These are phyloP conservation scores for Ochotona curzoniae DNA, from an alignment of 2,113 vertebrate species.

Conservation along the genomic window DNA sequence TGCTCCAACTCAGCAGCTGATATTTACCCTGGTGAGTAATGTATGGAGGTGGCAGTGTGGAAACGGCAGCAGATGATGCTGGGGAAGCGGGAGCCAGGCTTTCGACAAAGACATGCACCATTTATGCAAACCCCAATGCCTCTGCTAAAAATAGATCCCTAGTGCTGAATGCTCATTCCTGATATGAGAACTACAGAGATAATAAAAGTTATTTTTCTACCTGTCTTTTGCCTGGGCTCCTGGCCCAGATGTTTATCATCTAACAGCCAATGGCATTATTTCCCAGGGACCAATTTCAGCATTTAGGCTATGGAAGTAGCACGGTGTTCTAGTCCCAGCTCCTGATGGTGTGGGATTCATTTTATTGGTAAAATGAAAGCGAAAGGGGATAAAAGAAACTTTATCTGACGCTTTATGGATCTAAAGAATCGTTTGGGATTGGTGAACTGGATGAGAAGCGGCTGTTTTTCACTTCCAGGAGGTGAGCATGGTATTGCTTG, in stretches of 20 bases:
- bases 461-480: not conserved
- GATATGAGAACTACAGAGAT: constrained; percentile 38
- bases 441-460: not conserved
- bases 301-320: rapidly evolving
- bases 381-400: not conserved
- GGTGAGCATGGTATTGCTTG: not conserved
- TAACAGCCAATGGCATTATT: not conserved
- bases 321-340: not conserved
- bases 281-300: not conserved
- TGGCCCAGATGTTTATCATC: not conserved
- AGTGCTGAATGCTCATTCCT: constrained; percentile 57
- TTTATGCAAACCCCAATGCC: constrained; percentile 28
- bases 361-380: not conserved
- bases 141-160: constrained; percentile 73
- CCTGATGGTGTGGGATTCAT: too few species aligned
- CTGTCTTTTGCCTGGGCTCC: constrained; percentile 4
- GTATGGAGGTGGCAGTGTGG: constrained; percentile 44
- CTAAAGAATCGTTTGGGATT: too few species aligned
- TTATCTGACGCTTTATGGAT: not conserved
- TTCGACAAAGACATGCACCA: constrained; percentile 49
- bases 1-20: not conserved
- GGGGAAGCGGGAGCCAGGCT: constrained; percentile 25
- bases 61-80: constrained; percentile 28
- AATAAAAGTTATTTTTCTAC: constrained; percentile 57
- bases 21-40: not conserved